Evolutionary conservation across 2,888 invertebrate genomes (phyloP).

Genomic region (Cosmia trapezina): DNA sequence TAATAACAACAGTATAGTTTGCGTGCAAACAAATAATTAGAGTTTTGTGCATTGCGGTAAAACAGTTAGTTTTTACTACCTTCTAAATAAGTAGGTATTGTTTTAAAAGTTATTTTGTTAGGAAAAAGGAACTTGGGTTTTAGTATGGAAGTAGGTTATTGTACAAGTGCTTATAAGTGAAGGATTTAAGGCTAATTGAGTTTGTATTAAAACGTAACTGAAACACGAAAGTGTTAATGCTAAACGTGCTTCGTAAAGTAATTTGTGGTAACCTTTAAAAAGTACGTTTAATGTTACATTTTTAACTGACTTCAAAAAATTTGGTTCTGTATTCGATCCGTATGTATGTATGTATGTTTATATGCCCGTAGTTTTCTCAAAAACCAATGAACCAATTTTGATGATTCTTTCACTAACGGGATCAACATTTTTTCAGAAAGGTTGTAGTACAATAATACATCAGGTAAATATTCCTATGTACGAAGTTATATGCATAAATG

Average conservation of each 20-base stretch:
- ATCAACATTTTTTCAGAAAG: too few species aligned
- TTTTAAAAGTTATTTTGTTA: constrained; percentile 14
- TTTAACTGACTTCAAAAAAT: too few species aligned
- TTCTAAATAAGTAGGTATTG: constrained; percentile 26
- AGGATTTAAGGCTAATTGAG: constrained; percentile 4
- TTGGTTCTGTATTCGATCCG: too few species aligned
- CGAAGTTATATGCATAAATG: too few species aligned
- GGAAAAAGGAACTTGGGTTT: constrained; percentile 25
- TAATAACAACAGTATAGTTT: constrained; percentile 35
- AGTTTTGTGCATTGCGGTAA: constrained; percentile 62
- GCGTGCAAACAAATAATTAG: constrained; percentile 62
- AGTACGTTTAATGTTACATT: neutral
- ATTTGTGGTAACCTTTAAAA: neutral
- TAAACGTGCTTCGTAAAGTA: neutral
- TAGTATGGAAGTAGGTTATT: constrained; percentile 27
- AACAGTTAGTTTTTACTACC: constrained; percentile 33
- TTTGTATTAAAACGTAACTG: constrained; percentile 18
- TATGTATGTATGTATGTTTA: too few species aligned
- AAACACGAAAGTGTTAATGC: constrained; percentile 15
- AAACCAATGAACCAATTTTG: too few species aligned
- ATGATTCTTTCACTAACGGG: too few species aligned
- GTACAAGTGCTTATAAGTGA: neutral
- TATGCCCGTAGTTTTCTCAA: too few species aligned
- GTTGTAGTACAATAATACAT: too few species aligned
- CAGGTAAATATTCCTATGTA: too few species aligned